Evolutionary conservation across 2,797 vertebrate species (phyloP).

Genomic region (Acridotheres tristis): DNA sequence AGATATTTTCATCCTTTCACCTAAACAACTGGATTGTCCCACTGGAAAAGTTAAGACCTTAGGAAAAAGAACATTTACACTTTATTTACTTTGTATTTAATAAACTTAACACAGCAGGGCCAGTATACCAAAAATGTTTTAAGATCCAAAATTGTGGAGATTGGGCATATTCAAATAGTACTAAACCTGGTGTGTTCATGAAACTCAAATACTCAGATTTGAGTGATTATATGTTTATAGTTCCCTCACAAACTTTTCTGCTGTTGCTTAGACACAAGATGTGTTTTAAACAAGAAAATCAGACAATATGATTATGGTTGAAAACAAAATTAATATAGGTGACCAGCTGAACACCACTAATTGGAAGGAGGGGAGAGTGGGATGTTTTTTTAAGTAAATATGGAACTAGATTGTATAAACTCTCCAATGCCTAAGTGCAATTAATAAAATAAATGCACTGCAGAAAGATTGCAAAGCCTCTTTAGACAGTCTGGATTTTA

Average conservation of each 20-base stretch:
- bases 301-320: neutral
- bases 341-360: neutral
- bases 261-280: neutral
- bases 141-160: neutral
- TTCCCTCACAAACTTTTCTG: neutral
- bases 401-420: neutral
- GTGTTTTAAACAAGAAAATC: neutral
- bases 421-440: neutral
- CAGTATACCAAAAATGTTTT: neutral
- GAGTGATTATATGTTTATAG: neutral
- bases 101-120: neutral
- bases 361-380: neutral
- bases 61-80: neutral
- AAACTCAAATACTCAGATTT: neutral
- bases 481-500: neutral
- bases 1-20: neutral
- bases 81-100: neutral
- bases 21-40: neutral
- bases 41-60: neutral
- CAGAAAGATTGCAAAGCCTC: neutral
- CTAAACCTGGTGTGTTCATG: neutral
- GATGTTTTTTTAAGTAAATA: neutral
- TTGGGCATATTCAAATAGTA: neutral
- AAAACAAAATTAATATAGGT: neutral
- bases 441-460: neutral